A percentile compares a stretch with the other conserved stretches of the same genome.
These are phyloP conservation scores for Chelonoidis abingdonii DNA, from an alignment of 2,113 vertebrate genomes.

Conservation along the genomic window DNA sequence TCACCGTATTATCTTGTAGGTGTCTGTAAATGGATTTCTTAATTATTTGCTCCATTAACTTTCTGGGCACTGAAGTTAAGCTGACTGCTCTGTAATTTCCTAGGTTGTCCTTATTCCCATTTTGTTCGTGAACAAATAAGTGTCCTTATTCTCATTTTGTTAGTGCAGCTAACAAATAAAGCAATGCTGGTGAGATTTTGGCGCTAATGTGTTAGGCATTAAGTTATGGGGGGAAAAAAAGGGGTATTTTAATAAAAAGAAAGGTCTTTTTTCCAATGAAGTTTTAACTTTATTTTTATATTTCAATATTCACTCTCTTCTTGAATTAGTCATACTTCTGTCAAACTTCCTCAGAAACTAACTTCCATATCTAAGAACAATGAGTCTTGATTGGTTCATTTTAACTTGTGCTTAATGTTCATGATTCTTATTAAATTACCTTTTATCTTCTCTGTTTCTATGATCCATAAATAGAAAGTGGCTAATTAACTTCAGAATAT, in stretches of 20 bases:
- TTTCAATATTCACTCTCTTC: background rate
- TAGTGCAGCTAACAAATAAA: background rate
- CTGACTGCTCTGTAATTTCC: background rate
- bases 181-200: background rate
- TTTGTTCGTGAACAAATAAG: too few relatives aligned
- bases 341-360: constrained; percentile 33
- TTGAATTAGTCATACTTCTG: constrained; percentile 40
- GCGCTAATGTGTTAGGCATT: constrained; percentile 7
- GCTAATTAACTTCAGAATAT: constrained; percentile 27
- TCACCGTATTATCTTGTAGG: too few relatives aligned
- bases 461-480: constrained; percentile 29
- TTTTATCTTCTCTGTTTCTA: background rate
- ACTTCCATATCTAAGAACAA: constrained; percentile 8
- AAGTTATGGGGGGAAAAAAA: constrained; percentile 14
- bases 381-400: constrained; percentile 26
- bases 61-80: too few relatives aligned
- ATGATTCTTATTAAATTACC: background rate
- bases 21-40: too few relatives aligned
- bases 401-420: constrained; percentile 16
- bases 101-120: too few relatives aligned
- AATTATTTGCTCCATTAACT: too few relatives aligned
- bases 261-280: background rate
- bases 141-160: background rate
- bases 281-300: background rate
- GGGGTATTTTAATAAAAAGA: background rate